Conservation (phyloP, 2,888 invertebrate genomes). For the Lampropteryx suffumata region DNA sequence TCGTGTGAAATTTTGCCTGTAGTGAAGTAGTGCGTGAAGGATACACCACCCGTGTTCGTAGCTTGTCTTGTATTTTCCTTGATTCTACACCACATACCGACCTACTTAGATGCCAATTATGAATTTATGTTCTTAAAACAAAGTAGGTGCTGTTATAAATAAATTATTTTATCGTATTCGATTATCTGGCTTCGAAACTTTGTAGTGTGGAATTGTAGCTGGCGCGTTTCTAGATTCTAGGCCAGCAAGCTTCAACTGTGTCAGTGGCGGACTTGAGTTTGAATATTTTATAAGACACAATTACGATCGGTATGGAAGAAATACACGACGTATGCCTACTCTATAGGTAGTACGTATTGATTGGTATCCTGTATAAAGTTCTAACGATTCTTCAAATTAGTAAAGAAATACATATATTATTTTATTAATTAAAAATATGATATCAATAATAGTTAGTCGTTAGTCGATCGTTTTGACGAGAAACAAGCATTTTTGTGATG, state of each 20-base stretch:
- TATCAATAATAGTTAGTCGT: background rate
- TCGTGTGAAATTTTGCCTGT: constrained; percentile 28
- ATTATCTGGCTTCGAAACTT: too few relatives aligned
- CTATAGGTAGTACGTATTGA: too few relatives aligned
- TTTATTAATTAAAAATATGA: background rate
- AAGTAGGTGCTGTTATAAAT: too few relatives aligned
- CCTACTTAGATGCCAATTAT: too few relatives aligned
- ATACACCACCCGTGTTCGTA: constrained; percentile 3
- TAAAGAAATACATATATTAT: too few relatives aligned
- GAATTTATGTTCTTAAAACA: too few relatives aligned
- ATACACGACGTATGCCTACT: background rate
- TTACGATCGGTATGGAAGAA: constrained; percentile 43
- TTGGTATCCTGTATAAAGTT: background rate
- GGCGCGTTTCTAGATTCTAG: constrained; percentile 17
- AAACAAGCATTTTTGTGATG: too few relatives aligned
- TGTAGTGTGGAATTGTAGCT: background rate
- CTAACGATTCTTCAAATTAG: background rate
- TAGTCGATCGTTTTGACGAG: too few relatives aligned
- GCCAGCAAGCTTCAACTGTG: constrained; percentile 44
- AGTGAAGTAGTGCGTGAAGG: constrained; percentile 8
- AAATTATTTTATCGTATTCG: too few relatives aligned
- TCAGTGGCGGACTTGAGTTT: constrained; percentile 49
- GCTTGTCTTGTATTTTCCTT: background rate
- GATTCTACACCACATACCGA: background rate
- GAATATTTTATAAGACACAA: constrained; percentile 64